Evolutionary conservation across 2,888 invertebrate species (phyloP), one percentile per base, ranked within the genome.

Genomic region (Drosophila seclusa): DNA sequence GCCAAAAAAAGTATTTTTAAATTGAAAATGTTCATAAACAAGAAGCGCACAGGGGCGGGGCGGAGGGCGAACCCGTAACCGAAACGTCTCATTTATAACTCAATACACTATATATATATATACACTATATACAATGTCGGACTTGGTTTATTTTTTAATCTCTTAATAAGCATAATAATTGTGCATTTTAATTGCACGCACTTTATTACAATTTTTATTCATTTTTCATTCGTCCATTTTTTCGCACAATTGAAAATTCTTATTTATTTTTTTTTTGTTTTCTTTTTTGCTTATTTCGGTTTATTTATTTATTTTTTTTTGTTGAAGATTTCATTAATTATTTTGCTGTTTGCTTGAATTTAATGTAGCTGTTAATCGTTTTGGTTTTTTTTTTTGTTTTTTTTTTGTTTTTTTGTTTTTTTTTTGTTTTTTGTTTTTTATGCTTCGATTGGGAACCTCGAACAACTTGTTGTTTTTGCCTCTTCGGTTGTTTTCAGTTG

Each of bases 1-100:
- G 45, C 16, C 45, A 67, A 73, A 29, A 29, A 55, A 57, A n/a
- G 13, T 57, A 57, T 68, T 61, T 87, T 85, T 87, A 59, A 88
- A 88, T 75, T 85, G 76, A 73, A 67, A 73, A 63, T 32, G 31
- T 67, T n/a, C 78, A 62, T 70, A 82, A 82, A 78, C 72, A 83
- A 58, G 40, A 27, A 55, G 32, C 42, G 10, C 10, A 10, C 29
- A 50, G 49, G 4, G 13, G 8, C 0, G 31, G 32, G 10, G 31
- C 0, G 31, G 10, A 3, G 31, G 10, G 3, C 8, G 34, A 52
- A 50, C 34, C 38, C 62, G 52, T 60, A 64, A 49, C 55, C 58
- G 24, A 57, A 66, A 78, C 31, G 68, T 36, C 65, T 21, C 32
- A 52, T 45, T 29, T 29, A 67, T 68, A 27, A 38, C 24, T 32